Base-by-base conservation (phyloP, 2,113 vertebrate species). In the Meleagris gallopavo region DNA sequence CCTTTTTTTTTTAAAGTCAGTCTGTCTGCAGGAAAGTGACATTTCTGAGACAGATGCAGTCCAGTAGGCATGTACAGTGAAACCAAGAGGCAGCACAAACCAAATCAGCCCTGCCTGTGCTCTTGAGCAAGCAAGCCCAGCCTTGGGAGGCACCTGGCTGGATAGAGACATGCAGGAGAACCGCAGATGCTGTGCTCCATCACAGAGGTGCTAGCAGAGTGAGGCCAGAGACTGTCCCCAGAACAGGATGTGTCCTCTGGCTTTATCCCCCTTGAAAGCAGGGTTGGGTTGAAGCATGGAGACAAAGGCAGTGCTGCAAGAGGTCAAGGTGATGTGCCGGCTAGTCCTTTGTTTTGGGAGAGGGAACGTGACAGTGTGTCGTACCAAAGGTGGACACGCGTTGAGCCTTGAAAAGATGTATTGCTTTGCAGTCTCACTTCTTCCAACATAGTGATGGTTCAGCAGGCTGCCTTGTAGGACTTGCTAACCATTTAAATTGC, bases 391-490 rank as follows among this genome's bases (percentile, higher is more conserved):
- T 14, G 10, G 41, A 5, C 32, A 4, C 11, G 58, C 21, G 27
- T 58, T 25, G n/a, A 18, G 65, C 24, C 13, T 70, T 52, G 41
- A 46, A 50, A 72, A 29, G 4, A 43, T 25, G 30, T 54, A 13
- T 30, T 55, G 10, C 27, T 13, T 10, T 78, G 32, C 0, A 0
- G 50, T 90, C 46, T 77, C 43, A 64, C 22, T 67, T 64, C 10
- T 52, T 66, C 25, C 50, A 29, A 11, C 0, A 32, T 16, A 57
- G 0, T 20, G 30, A 30, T 0, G 1, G 32, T 21, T 71, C 48
- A 76, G 52, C 1, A 55, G 65, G 36, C 40, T 12, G 15, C 29
- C 71, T 64, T 36, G 13, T 14, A 52, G 30, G 22, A 13, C 45
- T 79, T 36, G 54, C 34, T 58, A 15, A 25, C 19, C 11, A 4